A percentile compares a stretch with the other conserved stretches of the same genome.
Evolutionary conservation across 2,113 vertebrate genomes (phyloP).

Genomic region (Helogale parvula): DNA sequence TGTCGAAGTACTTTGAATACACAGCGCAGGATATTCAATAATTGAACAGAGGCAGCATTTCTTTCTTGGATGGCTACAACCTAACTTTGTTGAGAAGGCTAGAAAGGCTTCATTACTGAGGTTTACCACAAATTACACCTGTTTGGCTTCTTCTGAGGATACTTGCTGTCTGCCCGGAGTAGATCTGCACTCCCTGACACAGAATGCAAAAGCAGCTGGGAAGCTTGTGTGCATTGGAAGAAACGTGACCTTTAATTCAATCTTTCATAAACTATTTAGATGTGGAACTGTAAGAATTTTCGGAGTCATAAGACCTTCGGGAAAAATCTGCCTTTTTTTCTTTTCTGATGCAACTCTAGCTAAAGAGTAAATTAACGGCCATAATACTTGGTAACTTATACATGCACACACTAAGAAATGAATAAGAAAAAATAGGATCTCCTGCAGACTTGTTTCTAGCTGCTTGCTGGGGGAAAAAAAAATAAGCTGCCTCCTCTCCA

Average conservation of each 20-base stretch:
- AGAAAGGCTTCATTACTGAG: conserved; percentile 28
- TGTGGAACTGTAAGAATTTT: neutral
- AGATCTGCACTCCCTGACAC: neutral
- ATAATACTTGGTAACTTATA: neutral
- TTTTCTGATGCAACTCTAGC: conserved; percentile 41
- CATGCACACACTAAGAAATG: conserved; percentile 16
- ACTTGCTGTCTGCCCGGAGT: neutral
- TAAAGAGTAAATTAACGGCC: conserved; percentile 68
- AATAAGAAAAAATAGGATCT: conserved; percentile 39
- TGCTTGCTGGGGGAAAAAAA: conserved; percentile 64
- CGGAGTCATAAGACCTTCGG: conserved; percentile 59
- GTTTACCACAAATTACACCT: neutral
- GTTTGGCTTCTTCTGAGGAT: conserved; percentile 17
- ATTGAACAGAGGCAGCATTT: neutral
- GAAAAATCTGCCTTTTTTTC: conserved; percentile 37
- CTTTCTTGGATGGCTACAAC: neutral
- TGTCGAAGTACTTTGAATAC: neutral
- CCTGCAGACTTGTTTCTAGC: conserved; percentile 77
- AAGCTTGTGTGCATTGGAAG: neutral
- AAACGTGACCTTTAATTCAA: conserved; percentile 53
- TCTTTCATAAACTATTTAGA: conserved; percentile 18
- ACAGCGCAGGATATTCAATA: neutral
- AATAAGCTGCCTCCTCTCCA: conserved; percentile 54
- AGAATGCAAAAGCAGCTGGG: neutral
- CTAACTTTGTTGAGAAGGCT: conserved; percentile 51